phyloP scores from a whole-genome alignment of 2,797 vertebrate genomes.

The Xerus rutilus region DNA sequence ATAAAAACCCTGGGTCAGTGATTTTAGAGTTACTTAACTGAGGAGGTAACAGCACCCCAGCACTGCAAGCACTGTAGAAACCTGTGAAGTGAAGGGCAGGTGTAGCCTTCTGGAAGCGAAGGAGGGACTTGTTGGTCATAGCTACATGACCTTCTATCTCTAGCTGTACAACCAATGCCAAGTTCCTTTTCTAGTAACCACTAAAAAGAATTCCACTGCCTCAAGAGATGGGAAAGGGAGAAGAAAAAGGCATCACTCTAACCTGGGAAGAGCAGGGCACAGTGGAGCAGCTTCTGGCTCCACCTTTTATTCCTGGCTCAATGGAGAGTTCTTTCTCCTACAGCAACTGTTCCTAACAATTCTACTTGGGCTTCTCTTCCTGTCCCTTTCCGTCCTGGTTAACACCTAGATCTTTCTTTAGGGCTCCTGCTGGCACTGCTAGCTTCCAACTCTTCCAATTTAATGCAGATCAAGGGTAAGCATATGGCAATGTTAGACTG shows the following conservation, averaged over 20 bases:
- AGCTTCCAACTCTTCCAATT: constrained; percentile 16
- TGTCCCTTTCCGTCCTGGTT: constrained; percentile 46
- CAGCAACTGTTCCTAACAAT: neutral
- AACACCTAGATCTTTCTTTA: constrained; percentile 56
- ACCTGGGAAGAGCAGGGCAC: neutral
- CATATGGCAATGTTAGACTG: neutral
- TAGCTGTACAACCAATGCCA: neutral
- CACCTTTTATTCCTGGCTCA: neutral
- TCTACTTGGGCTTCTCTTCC: constrained; percentile 29
- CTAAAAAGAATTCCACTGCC: neutral
- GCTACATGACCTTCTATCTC: neutral
- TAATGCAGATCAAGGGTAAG: constrained; percentile 39
- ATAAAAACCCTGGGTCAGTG: constrained; percentile 61
- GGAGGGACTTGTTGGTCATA: neutral
- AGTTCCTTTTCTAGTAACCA: constrained; percentile 8
- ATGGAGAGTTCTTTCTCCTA: neutral
- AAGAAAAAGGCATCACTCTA: neutral
- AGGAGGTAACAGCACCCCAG: neutral
- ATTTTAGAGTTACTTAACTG: constrained; percentile 51
- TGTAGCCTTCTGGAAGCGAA: neutral
- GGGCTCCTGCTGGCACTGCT: constrained; percentile 16
- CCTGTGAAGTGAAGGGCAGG: neutral
- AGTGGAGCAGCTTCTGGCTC: neutral
- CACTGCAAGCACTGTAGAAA: neutral
- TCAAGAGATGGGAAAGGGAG: neutral